These are phyloP conservation scores for Protomyctophum bolini DNA, from an alignment of 2,113 vertebrate genomes.

Conservation along the genomic window DNA sequence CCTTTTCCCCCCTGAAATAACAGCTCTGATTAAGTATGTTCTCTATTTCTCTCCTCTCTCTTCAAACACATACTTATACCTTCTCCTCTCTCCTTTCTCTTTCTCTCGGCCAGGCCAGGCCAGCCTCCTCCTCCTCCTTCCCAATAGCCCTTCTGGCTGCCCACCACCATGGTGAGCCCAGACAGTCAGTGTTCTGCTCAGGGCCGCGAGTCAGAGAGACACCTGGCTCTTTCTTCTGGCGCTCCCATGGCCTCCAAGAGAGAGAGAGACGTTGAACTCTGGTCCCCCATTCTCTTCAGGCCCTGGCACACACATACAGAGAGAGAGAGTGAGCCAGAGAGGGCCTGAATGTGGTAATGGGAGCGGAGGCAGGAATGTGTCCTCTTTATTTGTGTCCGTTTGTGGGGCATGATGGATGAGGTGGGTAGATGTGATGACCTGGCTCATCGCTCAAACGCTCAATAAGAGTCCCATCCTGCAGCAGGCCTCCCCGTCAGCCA, in stretches of 20 bases:
- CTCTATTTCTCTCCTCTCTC: neutral
- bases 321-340: slow-evolving; percentile 48
- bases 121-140: neutral
- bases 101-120: neutral
- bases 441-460: slow-evolving; percentile 84
- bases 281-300: slow-evolving; percentile 60
- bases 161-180: slow-evolving; percentile 39
- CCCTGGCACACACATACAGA: slow-evolving; percentile 56
- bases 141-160: slow-evolving; percentile 41
- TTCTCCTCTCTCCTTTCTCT: neutral
- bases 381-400: slow-evolving; percentile 78
- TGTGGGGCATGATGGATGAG: slow-evolving; percentile 85
- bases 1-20: no score
- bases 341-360: slow-evolving; percentile 73
- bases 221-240: slow-evolving; percentile 71
- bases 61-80: neutral
- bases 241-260: slow-evolving; percentile 72
- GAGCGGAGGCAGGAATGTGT: slow-evolving; percentile 76
- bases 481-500: slow-evolving; percentile 62
- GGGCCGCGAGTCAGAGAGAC: slow-evolving; percentile 59
- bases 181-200: slow-evolving; percentile 29
- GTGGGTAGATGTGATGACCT: slow-evolving; percentile 82
- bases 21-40: neutral
- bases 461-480: slow-evolving; percentile 80
- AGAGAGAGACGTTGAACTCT: slow-evolving; percentile 71